Conservation (phyloP, 2,113 vertebrate genomes). For the Stigmatopora nigra region DNA sequence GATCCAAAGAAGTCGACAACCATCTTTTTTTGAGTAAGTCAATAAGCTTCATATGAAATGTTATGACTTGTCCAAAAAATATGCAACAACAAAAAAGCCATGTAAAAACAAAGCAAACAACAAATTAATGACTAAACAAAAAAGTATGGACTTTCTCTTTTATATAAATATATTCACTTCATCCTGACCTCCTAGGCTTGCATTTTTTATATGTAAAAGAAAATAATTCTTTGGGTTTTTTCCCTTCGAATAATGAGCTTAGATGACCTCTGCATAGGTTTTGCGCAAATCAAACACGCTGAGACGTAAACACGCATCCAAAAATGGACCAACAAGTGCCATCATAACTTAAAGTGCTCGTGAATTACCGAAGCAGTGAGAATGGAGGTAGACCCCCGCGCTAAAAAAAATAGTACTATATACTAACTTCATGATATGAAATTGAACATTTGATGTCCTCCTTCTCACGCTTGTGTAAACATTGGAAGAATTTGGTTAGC, state of each 20-base stretch:
- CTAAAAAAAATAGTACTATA: background rate
- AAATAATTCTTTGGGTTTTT: constrained; percentile 73
- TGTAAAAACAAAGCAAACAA: constrained; percentile 14
- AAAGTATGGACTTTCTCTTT: constrained; percentile 61
- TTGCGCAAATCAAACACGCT: constrained; percentile 29
- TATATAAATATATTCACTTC: constrained; percentile 71
- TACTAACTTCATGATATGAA: background rate
- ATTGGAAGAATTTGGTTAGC: constrained; percentile 49
- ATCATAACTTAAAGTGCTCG: constrained; percentile 49
- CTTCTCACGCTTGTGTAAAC: constrained; percentile 55
- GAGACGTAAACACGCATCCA: constrained; percentile 13
- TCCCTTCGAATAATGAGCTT: constrained; percentile 61
- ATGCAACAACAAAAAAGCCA: background rate
- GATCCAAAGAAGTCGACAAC: background rate
- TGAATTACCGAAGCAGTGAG: constrained; percentile 43
- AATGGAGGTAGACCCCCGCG: constrained; percentile 54
- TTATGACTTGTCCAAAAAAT: background rate
- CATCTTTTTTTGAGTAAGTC: background rate
- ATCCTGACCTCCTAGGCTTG: constrained; percentile 53
- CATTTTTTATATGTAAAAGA: constrained; percentile 23
- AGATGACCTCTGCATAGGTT: constrained; percentile 73
- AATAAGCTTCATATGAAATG: too few species aligned
- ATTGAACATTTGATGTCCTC: constrained; percentile 18
- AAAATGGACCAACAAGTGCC: constrained; percentile 31
- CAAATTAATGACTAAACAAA: constrained; percentile 29